Percentiles rank a stretch among this genome's conserved stretches.
Evolutionary conservation across 2,888 invertebrate species (phyloP).

Genomic region (Adineta ricciae): DNA sequence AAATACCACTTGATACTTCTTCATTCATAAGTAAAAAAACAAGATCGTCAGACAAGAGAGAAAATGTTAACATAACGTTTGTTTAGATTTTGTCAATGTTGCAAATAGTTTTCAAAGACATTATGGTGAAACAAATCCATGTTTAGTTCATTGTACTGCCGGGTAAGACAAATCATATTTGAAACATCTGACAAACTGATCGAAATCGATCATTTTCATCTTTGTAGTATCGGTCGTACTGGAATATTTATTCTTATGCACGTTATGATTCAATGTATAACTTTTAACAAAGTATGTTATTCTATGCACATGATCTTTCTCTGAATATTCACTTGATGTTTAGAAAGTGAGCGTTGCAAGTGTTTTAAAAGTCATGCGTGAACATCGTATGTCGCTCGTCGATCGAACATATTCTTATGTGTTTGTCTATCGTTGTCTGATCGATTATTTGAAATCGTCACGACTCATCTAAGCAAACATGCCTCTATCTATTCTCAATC

Average conservation of each 20-base stretch:
- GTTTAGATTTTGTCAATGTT: slow-evolving; percentile 15
- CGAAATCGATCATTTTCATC: no score
- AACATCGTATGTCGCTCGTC: slow-evolving; percentile 76
- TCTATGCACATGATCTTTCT: not conserved
- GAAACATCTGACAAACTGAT: no score
- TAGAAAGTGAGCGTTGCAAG: no score
- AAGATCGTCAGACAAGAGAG: no score
- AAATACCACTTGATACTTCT: not conserved
- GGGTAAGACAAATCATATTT: not conserved
- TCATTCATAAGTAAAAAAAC: not conserved
- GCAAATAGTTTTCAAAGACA: not conserved
- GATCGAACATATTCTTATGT: slow-evolving; percentile 17
- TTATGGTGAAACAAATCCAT: slow-evolving; percentile 2
- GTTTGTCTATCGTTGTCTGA: slow-evolving; percentile 11
- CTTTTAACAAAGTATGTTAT: slow-evolving; percentile 66
- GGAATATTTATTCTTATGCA: slow-evolving; percentile 70
- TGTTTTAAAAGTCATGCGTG: slow-evolving; percentile 67
- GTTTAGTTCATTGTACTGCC: slow-evolving; percentile 18
- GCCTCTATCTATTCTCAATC: not conserved
- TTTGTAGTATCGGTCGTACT: slow-evolving; percentile 64
- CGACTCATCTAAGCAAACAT: not conserved
- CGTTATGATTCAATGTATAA: slow-evolving; percentile 67
- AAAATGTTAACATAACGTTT: no score
- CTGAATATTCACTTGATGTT: not conserved
- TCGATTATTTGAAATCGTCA: not conserved